Conservation (phyloP, 2,888 invertebrate species). For the Ophion costatus region DNA sequence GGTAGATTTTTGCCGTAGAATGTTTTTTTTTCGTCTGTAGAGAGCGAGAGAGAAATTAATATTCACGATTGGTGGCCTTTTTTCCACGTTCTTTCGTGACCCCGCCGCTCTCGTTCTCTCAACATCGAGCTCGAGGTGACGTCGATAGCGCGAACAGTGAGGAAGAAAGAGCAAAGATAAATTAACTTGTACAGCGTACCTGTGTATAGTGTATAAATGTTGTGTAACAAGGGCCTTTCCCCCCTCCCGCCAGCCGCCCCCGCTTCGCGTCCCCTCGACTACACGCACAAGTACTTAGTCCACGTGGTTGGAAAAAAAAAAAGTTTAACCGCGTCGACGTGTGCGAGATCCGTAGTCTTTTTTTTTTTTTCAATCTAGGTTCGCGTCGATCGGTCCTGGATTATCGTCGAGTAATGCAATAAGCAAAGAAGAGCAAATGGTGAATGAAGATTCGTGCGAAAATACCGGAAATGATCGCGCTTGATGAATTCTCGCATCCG, state of each 20-base stretch:
- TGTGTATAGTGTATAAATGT: constrained; percentile 66
- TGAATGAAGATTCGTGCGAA: neutral
- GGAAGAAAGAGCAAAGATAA: constrained; percentile 11
- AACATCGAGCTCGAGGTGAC: neutral
- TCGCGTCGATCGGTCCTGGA: neutral
- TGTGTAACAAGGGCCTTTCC: constrained; percentile 27
- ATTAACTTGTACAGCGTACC: constrained; percentile 65
- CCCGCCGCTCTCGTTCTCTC: neutral
- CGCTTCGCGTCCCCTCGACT: constrained; percentile 1
- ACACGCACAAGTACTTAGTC: constrained; percentile 45
- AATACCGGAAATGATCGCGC: neutral
- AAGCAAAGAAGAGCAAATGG: neutral
- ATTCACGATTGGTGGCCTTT: no score
- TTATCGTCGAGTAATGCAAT: constrained; percentile 6
- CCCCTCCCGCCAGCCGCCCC: constrained; percentile 1
- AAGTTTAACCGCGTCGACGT: neutral
- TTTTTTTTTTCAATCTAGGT: constrained; percentile 7
- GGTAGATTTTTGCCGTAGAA: no score
- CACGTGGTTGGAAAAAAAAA: neutral
- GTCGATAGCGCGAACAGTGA: neutral
- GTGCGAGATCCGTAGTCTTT: constrained; percentile 21
- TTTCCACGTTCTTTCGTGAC: no score
- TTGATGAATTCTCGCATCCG: neutral
- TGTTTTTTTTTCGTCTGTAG: no score
- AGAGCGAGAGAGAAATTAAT: no score